phyloP scores from a whole-genome alignment of 2,797 vertebrate species.

The Phyllotis vaccarum region DNA sequence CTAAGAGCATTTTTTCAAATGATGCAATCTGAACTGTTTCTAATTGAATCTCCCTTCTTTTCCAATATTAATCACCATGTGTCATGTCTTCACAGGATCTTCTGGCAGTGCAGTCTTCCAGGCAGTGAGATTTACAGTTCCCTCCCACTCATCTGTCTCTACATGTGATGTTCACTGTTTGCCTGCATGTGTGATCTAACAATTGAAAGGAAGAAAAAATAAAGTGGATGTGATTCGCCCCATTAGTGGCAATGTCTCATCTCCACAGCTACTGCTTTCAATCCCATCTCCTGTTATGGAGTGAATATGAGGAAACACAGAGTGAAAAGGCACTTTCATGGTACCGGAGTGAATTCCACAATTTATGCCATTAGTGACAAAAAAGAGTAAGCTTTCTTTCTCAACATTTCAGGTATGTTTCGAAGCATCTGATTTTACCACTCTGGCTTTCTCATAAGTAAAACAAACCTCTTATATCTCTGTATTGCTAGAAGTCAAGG shows the following conservation, averaged over 20 bases:
- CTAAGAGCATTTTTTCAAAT: neutral
- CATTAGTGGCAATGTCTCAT: neutral
- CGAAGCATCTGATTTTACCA: neutral
- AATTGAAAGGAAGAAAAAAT: neutral
- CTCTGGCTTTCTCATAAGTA: neutral
- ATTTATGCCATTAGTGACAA: neutral
- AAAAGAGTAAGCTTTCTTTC: neutral
- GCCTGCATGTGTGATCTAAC: neutral
- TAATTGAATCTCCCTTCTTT: neutral
- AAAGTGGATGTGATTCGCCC: neutral
- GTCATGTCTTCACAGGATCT: neutral
- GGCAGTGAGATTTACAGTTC: neutral
- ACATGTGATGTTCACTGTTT: neutral
- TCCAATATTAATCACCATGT: slow-evolving; percentile 2
- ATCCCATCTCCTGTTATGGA: neutral
- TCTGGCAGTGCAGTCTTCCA: neutral
- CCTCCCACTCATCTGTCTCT: slow-evolving; percentile 15
- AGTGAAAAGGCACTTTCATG: neutral
- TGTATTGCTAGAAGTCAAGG: neutral
- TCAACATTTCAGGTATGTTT: neutral
- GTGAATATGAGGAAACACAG: neutral
- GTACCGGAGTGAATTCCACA: neutral
- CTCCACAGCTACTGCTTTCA: neutral
- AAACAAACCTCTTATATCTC: neutral
- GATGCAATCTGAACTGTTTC: neutral